Percentiles rank a stretch among this genome's conserved stretches.
Evolutionary conservation across 2,888 invertebrate species (phyloP).

Genomic region (Cephus runcator): DNA sequence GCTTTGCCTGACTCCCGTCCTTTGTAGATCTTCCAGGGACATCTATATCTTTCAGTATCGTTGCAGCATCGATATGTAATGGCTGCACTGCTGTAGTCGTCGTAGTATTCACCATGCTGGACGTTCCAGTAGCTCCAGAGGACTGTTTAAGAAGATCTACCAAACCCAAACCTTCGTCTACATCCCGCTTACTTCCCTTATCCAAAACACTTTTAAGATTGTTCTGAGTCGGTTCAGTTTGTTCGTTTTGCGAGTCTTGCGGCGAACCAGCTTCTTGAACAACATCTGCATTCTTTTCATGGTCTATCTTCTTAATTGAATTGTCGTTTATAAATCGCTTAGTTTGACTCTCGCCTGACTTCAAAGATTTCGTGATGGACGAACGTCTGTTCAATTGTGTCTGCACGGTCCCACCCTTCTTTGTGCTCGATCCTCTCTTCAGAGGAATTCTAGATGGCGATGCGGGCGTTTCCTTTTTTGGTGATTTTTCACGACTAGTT

Average conservation of each 20-base stretch:
- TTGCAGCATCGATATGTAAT: conserved; percentile 52
- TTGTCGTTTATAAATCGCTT: background rate
- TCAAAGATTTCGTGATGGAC: background rate
- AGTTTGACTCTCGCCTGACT: background rate
- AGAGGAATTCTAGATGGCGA: conserved; percentile 59
- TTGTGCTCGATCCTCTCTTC: conserved; percentile 28
- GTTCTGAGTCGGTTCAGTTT: background rate
- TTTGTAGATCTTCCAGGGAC: background rate
- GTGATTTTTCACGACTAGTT: conserved; percentile 20
- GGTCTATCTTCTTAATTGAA: background rate
- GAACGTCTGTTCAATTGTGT: background rate
- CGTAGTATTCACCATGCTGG: conserved; percentile 59
- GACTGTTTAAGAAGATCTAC: conserved; percentile 53
- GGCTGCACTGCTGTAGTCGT: conserved; percentile 60
- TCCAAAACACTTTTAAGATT: background rate
- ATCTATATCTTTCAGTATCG: conserved; percentile 34
- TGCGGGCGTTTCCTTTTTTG: conserved; percentile 29
- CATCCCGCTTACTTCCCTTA: background rate
- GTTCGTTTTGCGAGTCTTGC: background rate
- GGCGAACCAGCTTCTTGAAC: background rate
- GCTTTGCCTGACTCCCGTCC: background rate
- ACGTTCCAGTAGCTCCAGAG: conserved; percentile 48
- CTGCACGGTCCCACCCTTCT: background rate
- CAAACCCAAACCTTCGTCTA: conserved; percentile 38
- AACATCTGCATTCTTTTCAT: background rate